A percentile compares a stretch with the other conserved stretches of the same genome.
phyloP scores from a whole-genome alignment of 2,797 vertebrate species.

The Cottoperca gobio region DNA sequence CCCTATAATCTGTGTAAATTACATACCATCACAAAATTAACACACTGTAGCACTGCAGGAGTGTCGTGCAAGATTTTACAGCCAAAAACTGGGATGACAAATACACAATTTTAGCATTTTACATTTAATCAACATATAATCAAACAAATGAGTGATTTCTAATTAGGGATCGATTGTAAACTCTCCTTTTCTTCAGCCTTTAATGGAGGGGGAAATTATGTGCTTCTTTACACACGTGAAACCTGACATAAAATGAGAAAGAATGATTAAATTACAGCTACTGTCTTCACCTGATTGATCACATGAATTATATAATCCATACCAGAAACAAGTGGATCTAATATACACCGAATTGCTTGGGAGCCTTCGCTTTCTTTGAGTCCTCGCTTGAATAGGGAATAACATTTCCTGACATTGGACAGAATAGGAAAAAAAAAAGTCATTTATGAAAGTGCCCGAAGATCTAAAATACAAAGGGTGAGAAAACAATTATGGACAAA shows the following conservation, averaged over 20 bases:
- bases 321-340: slow-evolving; percentile 32
- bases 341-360: slow-evolving; percentile 26
- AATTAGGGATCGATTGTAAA: slow-evolving; percentile 9
- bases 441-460: slow-evolving; percentile 60
- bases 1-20: slow-evolving; percentile 37
- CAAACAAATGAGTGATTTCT: slow-evolving; percentile 9
- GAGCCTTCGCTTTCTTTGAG: slow-evolving; percentile 35
- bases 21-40: slow-evolving; percentile 38
- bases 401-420: slow-evolving; percentile 69
- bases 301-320: slow-evolving; percentile 19
- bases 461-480: slow-evolving; percentile 73
- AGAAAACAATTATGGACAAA: slow-evolving; percentile 65
- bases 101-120: slow-evolving; percentile 24
- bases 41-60: slow-evolving; percentile 35
- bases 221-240: slow-evolving; percentile 9
- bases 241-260: slow-evolving; percentile 31
- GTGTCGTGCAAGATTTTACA: slow-evolving; percentile 12
- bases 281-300: slow-evolving; percentile 23
- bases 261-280: slow-evolving; percentile 32
- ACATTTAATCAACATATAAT: slow-evolving; percentile 30
- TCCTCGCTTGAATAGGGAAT: slow-evolving; percentile 54
- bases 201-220: slow-evolving; percentile 13
- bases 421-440: slow-evolving; percentile 54
- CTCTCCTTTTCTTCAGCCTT: slow-evolving; percentile 4
- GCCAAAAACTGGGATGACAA: slow-evolving; percentile 21